These are phyloP conservation scores for Sebastes hubbsi DNA, from an alignment of 2,797 vertebrate species.

Conservation along the genomic window DNA sequence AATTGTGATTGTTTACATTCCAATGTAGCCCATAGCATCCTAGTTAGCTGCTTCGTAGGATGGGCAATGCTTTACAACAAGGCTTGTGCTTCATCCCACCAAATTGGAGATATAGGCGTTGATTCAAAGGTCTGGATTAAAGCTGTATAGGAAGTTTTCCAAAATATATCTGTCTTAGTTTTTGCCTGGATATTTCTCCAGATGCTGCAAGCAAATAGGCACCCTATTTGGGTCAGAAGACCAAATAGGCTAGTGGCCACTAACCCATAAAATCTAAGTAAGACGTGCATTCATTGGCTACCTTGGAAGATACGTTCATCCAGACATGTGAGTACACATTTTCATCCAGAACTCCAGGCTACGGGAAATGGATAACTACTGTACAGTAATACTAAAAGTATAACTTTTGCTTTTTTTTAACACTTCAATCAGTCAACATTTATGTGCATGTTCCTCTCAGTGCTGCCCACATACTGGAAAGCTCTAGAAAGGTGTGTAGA, in stretches of 20 bases:
- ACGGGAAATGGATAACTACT: background rate
- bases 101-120: background rate
- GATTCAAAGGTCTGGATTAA: background rate
- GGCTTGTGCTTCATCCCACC: no score
- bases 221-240: background rate
- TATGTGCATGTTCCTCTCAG: background rate
- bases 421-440: background rate
- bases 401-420: background rate
- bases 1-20: no score
- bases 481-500: background rate
- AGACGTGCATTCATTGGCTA: background rate
- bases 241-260: background rate
- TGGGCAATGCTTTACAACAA: no score
- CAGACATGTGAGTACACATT: background rate
- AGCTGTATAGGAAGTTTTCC: background rate
- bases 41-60: no score
- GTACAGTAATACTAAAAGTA: background rate
- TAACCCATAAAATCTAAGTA: background rate
- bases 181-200: background rate
- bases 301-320: background rate
- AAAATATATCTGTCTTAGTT: background rate
- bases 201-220: background rate
- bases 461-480: conserved; percentile 12
- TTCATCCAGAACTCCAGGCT: background rate
- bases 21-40: no score